Conservation (phyloP, 2,113 vertebrate genomes). For the Poecile atricapillus region DNA sequence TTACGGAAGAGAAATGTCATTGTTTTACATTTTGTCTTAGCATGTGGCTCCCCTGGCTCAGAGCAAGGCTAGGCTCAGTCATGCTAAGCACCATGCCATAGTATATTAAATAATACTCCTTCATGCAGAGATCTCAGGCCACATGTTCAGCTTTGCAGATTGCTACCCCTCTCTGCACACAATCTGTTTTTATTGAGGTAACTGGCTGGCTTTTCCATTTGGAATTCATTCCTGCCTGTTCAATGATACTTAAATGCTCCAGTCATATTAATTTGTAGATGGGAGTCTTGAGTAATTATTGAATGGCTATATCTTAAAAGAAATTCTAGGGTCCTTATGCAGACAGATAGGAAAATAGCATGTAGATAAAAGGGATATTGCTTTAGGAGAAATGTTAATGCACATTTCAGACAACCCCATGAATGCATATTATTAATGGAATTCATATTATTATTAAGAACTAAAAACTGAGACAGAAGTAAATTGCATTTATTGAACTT, state of each 20-base stretch:
- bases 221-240: neutral
- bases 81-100: neutral
- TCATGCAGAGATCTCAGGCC: neutral
- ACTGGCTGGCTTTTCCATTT: neutral
- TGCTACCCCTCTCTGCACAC: neutral
- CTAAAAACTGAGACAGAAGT: slow-evolving; percentile 45
- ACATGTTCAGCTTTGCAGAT: neutral
- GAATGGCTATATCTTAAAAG: neutral
- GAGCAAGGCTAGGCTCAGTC: neutral
- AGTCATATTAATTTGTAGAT: neutral
- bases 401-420: slow-evolving; percentile 11
- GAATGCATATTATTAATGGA: slow-evolving; percentile 61
- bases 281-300: slow-evolving; percentile 10
- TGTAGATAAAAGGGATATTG: slow-evolving; percentile 12
- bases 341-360: slow-evolving; percentile 44
- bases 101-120: neutral
- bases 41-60: neutral
- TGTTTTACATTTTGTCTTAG: neutral
- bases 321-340: slow-evolving; percentile 8
- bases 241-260: neutral
- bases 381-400: slow-evolving; percentile 60
- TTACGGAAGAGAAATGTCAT: neutral
- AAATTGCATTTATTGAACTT: neutral
- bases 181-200: neutral
- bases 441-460: slow-evolving; percentile 47